These are phyloP conservation scores for Vombatus ursinus DNA, from an alignment of 2,113 vertebrate species.

Conservation along the genomic window DNA sequence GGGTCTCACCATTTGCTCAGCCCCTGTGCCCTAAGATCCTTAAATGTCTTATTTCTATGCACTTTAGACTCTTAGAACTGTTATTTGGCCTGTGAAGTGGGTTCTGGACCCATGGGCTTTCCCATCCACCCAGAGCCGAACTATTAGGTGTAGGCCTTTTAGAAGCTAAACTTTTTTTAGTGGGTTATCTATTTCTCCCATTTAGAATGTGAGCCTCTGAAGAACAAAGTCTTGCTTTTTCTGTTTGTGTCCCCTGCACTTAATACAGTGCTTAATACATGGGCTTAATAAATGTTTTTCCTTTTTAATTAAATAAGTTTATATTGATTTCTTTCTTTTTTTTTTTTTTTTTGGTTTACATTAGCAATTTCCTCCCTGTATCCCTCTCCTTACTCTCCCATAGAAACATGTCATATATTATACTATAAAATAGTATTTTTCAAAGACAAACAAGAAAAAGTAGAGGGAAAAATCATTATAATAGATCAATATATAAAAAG, in stretches of 20 bases:
- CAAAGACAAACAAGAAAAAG: neutral
- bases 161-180: neutral
- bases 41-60: neutral
- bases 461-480: neutral
- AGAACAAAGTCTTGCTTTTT: neutral
- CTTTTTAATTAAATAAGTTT: neutral
- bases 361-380: neutral
- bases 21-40: too few species aligned
- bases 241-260: neutral
- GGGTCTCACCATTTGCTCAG: neutral
- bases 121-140: neutral
- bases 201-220: neutral
- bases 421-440: neutral
- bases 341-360: neutral
- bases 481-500: neutral
- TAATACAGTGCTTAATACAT: neutral
- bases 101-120: neutral
- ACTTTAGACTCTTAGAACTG: neutral
- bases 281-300: neutral
- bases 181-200: neutral
- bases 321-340: neutral
- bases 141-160: neutral
- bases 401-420: neutral
- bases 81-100: neutral
- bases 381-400: neutral